Evolutionary conservation across 2,797 vertebrate species (phyloP).

Genomic region (Takifugu ocellatus): DNA sequence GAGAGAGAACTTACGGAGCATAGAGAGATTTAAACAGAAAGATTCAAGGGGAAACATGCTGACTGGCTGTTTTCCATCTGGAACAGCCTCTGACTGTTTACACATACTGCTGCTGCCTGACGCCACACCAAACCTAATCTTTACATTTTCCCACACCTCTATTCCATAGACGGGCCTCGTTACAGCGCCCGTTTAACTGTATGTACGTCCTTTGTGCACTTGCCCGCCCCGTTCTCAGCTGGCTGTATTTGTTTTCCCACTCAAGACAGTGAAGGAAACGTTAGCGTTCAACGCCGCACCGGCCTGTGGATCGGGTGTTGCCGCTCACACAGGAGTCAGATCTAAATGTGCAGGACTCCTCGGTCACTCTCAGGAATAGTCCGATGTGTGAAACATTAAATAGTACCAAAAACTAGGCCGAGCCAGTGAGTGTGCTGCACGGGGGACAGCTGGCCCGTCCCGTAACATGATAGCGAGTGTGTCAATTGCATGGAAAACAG

Average conservation of each 20-base stretch:
- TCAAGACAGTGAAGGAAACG: background rate
- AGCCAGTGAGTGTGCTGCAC: conserved; percentile 11
- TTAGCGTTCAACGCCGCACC: background rate
- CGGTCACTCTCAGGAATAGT: conserved; percentile 7
- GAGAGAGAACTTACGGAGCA: background rate
- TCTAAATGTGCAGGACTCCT: conserved; percentile 3
- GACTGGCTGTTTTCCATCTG: conserved; percentile 46
- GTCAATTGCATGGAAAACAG: conserved; percentile 49
- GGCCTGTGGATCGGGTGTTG: background rate
- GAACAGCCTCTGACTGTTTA: conserved; percentile 30
- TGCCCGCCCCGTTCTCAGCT: too few species aligned
- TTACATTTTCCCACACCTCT: background rate
- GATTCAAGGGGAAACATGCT: conserved; percentile 1
- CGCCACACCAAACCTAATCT: background rate
- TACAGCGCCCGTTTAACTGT: background rate
- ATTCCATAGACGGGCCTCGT: background rate
- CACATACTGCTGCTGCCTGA: conserved; percentile 10
- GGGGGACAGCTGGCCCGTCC: conserved; percentile 50
- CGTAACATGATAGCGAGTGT: conserved; percentile 56
- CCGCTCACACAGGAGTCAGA: background rate
- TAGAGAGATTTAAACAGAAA: conserved; percentile 8
- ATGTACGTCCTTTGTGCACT: background rate
- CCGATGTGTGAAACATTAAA: conserved; percentile 32
- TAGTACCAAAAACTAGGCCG: conserved; percentile 15
- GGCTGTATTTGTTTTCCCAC: background rate